phyloP scores from a whole-genome alignment of 2,797 vertebrate genomes.

The Florisuga fusca region DNA sequence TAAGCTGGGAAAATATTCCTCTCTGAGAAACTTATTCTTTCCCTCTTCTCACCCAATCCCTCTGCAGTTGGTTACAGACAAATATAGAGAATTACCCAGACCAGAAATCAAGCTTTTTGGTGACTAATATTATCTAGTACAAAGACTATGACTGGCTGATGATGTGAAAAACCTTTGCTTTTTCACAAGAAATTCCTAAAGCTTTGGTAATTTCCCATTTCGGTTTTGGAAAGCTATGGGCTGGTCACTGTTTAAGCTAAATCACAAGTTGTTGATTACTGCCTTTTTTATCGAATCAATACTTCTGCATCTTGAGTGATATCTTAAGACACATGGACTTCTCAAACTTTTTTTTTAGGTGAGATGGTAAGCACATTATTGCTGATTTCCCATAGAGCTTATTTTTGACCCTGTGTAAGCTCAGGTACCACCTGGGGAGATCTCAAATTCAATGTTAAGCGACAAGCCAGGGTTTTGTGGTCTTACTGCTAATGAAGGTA shows the following conservation, averaged over 20 bases:
- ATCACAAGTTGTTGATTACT: not conserved
- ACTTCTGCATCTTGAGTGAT: not conserved
- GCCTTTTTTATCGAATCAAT: not conserved
- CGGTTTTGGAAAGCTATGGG: not conserved
- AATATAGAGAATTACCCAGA: not conserved
- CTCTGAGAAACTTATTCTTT: not conserved
- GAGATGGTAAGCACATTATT: not conserved
- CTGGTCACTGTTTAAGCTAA: not conserved
- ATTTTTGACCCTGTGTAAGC: not conserved
- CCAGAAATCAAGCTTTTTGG: not conserved
- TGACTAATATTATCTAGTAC: not conserved
- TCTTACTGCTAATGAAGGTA: not conserved
- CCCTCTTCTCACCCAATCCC: not conserved
- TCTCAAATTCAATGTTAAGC: not conserved
- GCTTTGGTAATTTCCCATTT: not conserved
- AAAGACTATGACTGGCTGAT: not conserved
- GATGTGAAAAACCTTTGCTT: not conserved
- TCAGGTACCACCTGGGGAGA: not conserved
- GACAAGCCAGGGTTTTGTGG: not conserved
- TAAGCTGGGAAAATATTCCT: not conserved
- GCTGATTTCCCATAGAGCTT: not conserved
- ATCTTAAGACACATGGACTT: not conserved
- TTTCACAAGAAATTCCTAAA: not conserved
- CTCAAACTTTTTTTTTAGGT: not conserved
- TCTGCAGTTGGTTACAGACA: not conserved